Evolutionary conservation across 2,888 invertebrate species (phyloP).

Genomic region (Malthinus seriepunctatus): DNA sequence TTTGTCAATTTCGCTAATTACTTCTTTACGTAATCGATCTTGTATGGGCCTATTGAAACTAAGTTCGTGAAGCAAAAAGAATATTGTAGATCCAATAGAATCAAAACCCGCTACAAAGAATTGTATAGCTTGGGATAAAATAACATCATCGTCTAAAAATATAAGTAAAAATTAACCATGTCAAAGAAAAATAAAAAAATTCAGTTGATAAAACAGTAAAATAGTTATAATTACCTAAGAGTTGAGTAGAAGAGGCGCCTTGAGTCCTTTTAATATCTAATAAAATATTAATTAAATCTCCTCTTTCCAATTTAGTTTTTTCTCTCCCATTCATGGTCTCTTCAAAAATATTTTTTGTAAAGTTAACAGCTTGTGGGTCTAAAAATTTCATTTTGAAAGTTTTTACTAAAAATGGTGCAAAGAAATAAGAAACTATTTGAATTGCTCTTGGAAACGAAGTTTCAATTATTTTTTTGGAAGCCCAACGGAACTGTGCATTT

Average conservation of each 20-base stretch:
- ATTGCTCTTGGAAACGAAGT: constrained; percentile 40
- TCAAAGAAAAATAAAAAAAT: too few species aligned
- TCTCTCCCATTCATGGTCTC: constrained; percentile 40
- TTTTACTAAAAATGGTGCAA: constrained; percentile 37
- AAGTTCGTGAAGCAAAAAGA: constrained; percentile 48
- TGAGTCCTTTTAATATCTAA: background rate
- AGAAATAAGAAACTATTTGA: constrained; percentile 37
- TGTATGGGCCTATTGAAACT: constrained; percentile 51
- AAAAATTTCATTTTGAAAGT: constrained; percentile 39
- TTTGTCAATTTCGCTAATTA: constrained; percentile 40
- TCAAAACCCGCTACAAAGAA: constrained; percentile 56
- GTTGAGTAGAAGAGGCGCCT: too few species aligned
- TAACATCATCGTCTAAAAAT: constrained; percentile 5
- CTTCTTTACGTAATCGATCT: constrained; percentile 49
- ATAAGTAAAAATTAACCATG: too few species aligned
- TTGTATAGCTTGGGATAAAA: constrained; percentile 46
- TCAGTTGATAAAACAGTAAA: too few species aligned
- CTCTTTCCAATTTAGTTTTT: constrained; percentile 33
- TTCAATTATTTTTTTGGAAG: constrained; percentile 45
- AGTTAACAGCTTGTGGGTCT: constrained; percentile 35
- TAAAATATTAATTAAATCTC: constrained; percentile 47
- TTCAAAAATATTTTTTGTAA: constrained; percentile 42
- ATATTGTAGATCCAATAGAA: constrained; percentile 51
- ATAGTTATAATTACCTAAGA: too few species aligned
- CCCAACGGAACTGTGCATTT: too few species aligned